Percentiles rank a stretch among this genome's conserved stretches.
Conservation (phyloP, 2,888 invertebrate genomes). For the Eupithecia tripunctaria region DNA sequence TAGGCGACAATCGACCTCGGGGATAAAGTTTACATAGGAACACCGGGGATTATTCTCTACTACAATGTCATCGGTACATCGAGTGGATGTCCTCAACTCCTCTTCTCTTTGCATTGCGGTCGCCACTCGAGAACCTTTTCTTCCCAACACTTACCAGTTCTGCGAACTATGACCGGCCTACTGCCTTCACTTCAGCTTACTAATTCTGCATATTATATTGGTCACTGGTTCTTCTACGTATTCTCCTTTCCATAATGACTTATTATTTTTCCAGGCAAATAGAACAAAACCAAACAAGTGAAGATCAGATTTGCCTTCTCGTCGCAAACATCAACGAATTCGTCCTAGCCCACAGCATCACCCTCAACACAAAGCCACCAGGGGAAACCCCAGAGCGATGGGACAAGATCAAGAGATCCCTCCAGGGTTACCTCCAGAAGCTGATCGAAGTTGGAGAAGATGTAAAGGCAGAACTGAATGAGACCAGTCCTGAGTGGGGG, state of each 20-base stretch:
- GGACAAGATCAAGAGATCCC: constrained; percentile 79
- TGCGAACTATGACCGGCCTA: too few species aligned
- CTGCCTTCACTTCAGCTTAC: too few species aligned
- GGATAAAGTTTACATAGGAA: too few species aligned
- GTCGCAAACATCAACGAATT: constrained; percentile 85
- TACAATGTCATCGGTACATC: too few species aligned
- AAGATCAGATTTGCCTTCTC: constrained; percentile 78
- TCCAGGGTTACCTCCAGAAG: constrained; percentile 77
- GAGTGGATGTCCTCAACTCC: too few species aligned
- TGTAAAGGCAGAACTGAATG: constrained; percentile 78
- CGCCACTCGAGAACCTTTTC: too few species aligned
- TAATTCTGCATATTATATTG: too few species aligned
- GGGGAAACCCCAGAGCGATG: constrained; percentile 79
- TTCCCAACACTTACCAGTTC: too few species aligned
- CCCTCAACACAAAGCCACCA: constrained; percentile 77
- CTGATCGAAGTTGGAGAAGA: constrained; percentile 80
- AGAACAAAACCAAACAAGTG: constrained; percentile 62
- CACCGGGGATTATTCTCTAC: too few species aligned
- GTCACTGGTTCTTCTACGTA: too few species aligned
- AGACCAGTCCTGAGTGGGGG: constrained; percentile 71
- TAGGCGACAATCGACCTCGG: too few species aligned
- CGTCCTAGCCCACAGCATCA: constrained; percentile 81
- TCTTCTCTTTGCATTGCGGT: too few species aligned
- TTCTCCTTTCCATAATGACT: neutral
- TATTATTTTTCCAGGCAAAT: constrained; percentile 64